Conservation (phyloP, 2,888 invertebrate genomes). For the Stegophylla sp. region DNA sequence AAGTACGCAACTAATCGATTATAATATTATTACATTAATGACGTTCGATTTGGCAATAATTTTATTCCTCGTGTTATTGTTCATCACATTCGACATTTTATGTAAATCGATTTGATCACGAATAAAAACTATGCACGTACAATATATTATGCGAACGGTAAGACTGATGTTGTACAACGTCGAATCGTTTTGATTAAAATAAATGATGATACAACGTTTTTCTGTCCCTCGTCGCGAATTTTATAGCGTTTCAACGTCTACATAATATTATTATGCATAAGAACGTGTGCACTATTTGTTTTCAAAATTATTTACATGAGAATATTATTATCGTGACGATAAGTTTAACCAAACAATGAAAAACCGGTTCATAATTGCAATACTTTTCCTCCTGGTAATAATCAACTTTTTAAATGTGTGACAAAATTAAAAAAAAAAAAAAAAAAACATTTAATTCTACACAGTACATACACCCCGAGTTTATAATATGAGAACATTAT, state of each 20-base stretch:
- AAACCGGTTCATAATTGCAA: not conserved
- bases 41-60: not conserved
- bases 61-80: not conserved
- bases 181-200: conserved; percentile 5
- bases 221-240: not conserved
- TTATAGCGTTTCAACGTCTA: not conserved
- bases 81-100: not conserved
- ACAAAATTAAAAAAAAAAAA: too few relatives aligned
- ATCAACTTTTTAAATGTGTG: not conserved
- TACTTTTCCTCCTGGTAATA: not conserved
- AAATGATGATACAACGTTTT: not conserved
- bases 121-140: not conserved
- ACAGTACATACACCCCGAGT: too few relatives aligned
- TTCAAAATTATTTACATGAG: not conserved
- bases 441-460: too few relatives aligned
- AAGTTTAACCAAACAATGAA: not conserved
- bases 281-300: not conserved
- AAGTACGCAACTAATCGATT: not conserved
- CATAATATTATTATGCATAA: too few relatives aligned
- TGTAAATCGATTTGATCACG: not conserved
- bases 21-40: not conserved
- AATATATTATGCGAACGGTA: not conserved
- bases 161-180: not conserved
- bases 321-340: not conserved
- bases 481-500: not conserved